Evolutionary conservation across 2,113 vertebrate species (phyloP).

Genomic region (Pseudopipra pipra): DNA sequence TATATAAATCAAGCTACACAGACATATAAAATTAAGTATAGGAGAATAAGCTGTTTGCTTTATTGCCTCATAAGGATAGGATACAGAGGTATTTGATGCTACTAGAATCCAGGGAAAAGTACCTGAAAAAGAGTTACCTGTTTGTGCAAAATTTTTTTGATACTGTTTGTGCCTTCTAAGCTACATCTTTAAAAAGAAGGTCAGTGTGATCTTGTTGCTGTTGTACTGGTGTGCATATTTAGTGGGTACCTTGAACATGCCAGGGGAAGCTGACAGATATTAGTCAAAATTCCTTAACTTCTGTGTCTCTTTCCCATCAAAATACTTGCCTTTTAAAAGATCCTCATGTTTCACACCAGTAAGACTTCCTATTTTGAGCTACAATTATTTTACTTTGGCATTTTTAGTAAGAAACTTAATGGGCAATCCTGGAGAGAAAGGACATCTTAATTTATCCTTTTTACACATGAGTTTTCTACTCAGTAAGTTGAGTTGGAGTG

Average conservation of each 20-base stretch:
- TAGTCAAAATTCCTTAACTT: background rate
- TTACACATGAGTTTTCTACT: background rate
- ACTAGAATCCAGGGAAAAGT: background rate
- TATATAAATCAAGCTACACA: constrained; percentile 19
- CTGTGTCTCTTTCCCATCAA: background rate
- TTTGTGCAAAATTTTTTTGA: background rate
- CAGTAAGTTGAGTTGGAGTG: background rate
- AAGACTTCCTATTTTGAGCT: background rate
- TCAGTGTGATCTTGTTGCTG: background rate
- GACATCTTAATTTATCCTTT: background rate
- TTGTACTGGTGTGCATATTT: background rate
- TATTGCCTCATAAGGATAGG: background rate
- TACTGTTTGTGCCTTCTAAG: background rate
- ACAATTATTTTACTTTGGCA: background rate
- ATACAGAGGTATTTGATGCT: background rate
- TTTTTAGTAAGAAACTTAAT: background rate
- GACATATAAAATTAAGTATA: background rate
- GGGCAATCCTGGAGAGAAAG: background rate
- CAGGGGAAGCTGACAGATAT: background rate
- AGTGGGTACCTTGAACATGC: background rate
- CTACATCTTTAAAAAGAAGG: background rate
- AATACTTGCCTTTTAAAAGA: background rate
- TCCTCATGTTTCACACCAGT: background rate
- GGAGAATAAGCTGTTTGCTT: background rate
- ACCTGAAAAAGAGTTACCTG: background rate